Base-by-base conservation (phyloP, 2,888 invertebrate species). In the Chrysolina americana region DNA sequence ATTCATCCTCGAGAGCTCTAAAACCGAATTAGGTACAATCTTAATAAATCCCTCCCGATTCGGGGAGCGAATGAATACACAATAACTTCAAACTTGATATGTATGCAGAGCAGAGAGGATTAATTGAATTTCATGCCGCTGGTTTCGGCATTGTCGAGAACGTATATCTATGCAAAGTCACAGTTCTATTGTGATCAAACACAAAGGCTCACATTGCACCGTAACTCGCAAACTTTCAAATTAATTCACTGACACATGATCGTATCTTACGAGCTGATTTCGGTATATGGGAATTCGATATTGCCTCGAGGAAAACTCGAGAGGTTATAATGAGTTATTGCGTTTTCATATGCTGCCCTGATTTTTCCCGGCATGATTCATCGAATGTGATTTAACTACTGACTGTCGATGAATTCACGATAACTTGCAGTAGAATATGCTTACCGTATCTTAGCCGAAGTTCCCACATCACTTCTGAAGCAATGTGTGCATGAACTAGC, bases 141-240 rank as follows among this genome's bases (percentile, higher is more conserved):
- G 82, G 82, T 81, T 83, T 82, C 81, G 78, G 83, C 81, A 85
- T 85, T 85, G 84, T 85, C 81, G 77, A 81, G 65, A 53, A 83
- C 83, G 83, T 85, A 85, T 85, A 84, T 85, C 85, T 85, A 86
- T 86, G 87, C 86, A 86, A 86, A 87, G 87, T 87, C 87, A 86
- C 86, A 87, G 85, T 85, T 86, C 86, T 78, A 86, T 86, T 86
- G 86, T 86, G 77, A 83, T 83, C 82, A 73, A 71, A 81, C 80
- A 85, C 85, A 86, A 85, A 85, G 81, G 83, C 81, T 82, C 83
- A 59, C 70, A 85, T 82, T 81, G 83, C 83, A 83, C 85, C 85
- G 84, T 83, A 85, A 85, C 86, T 85, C 82, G 81, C 64, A 83
- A 83, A 86, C 85, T 85, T 85, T 85, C 84, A 85, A 84, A 86